Evolutionary conservation across 2,888 invertebrate species (phyloP).

Genomic region (Chrysodeixis includens): DNA sequence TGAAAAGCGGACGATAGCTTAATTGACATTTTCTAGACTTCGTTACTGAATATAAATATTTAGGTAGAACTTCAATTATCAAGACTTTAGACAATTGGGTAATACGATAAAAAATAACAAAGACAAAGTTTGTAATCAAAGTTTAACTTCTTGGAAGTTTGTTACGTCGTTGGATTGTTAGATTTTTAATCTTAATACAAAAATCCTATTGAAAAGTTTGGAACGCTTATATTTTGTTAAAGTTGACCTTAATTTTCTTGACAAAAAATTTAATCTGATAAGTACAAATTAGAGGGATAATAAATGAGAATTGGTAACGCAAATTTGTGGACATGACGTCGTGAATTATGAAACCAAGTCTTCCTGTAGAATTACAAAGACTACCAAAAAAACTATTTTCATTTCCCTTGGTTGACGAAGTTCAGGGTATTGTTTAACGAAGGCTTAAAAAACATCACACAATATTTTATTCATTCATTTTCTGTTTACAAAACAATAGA

Average conservation of each 20-base stretch:
- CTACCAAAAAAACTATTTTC: background rate
- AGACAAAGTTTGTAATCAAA: slow-evolving; percentile 48
- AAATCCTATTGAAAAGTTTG: slow-evolving; percentile 30
- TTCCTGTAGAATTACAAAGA: too few species aligned
- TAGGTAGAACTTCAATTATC: slow-evolving; percentile 24
- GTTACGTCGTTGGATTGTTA: slow-evolving; percentile 36
- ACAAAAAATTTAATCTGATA: background rate
- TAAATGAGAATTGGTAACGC: background rate
- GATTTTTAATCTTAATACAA: slow-evolving; percentile 48
- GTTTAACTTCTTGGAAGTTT: slow-evolving; percentile 45
- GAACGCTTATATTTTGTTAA: slow-evolving; percentile 19
- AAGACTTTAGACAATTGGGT: slow-evolving; percentile 37
- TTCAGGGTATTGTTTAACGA: background rate
- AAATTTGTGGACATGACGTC: too few species aligned
- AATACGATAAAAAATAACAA: slow-evolving; percentile 48
- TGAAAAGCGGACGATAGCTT: slow-evolving; percentile 36
- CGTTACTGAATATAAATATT: slow-evolving; percentile 45
- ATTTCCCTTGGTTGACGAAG: background rate
- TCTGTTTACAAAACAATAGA: too few species aligned
- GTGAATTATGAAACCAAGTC: too few species aligned
- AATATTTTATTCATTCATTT: too few species aligned
- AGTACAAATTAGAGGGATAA: background rate
- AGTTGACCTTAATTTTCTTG: slow-evolving; percentile 6
- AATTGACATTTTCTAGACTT: slow-evolving; percentile 34
- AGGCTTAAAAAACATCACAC: background rate